phyloP scores from a whole-genome alignment of 2,113 vertebrate genomes.

The Peromyscus californicus region DNA sequence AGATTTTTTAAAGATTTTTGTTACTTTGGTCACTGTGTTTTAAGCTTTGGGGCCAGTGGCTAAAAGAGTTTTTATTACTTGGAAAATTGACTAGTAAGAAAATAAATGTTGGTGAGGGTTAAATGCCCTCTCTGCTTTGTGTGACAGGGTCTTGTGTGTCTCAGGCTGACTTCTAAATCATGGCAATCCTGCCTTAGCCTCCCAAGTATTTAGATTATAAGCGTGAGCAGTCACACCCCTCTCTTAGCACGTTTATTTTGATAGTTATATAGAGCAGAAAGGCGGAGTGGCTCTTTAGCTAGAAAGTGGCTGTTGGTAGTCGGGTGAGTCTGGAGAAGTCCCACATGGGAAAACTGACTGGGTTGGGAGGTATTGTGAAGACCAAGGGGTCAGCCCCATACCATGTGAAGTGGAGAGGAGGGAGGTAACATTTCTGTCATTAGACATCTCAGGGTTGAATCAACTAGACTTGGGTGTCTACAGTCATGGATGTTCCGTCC shows the following conservation, averaged over 20 bases:
- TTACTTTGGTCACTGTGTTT: not conserved
- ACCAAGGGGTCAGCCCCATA: not conserved
- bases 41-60: not conserved
- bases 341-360: not conserved
- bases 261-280: not conserved
- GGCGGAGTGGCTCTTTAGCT: not conserved
- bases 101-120: not conserved
- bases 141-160: not conserved
- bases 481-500: not conserved
- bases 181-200: not conserved
- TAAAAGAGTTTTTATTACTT: not conserved
- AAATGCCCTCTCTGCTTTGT: not conserved
- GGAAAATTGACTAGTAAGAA: not conserved
- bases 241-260: not conserved
- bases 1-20: not conserved
- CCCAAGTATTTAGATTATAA: not conserved
- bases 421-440: not conserved
- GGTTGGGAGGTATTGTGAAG: not conserved
- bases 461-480: not conserved
- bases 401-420: not conserved
- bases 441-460: not conserved
- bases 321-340: not conserved
- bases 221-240: no score
- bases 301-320: not conserved
- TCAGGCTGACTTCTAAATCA: not conserved